Base-by-base conservation (phyloP, 2,888 invertebrate genomes). In the Tenthredo mesomela region DNA sequence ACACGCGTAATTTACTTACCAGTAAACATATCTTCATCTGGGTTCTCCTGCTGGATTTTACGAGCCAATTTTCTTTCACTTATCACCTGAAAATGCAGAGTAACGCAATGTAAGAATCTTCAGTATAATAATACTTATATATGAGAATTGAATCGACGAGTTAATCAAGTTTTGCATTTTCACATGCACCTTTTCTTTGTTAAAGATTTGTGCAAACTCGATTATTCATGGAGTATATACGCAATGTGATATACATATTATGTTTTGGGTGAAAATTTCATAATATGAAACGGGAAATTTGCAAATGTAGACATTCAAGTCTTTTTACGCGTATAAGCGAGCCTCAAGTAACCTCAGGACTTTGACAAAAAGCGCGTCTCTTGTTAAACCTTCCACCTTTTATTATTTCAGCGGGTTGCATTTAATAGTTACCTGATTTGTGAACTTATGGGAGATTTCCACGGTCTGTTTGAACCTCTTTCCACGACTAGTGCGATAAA, bases 71-170 rank as follows among this genome's bases (percentile, higher is more conserved):
- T 88, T 82, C 87, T 90, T 80, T 86, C 87, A 40, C 21, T 78
- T 50, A 91, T 90, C 5, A 91, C 88, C 90, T 90, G 25, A 5
- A 40, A 80, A 61, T 40, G 21, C n/a, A 50, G 29, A 77, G 21
- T 50, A 50, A 50, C 2, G 18, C 10, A 21, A 21, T 9, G 12
- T 15, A 0, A 73, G 18, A 0, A 18, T 10, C 9, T 18, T 40
- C 15, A 71, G 1, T 15, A 18, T 40, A 2, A 2, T 18, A 6
- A 18, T 18, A 1, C 37, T n/a, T 9, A 4, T 40, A 18, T 73
- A 12, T 12, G 12, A 12, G 15, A 47, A 47, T 47, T 47, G 15
- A 47, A 47, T 47, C 47, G 12, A 12, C 47, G 15, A 47, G 15
- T 12, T 15, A 47, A 47, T 47, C 4, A 15, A 3, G 47, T 15